Base-by-base conservation (phyloP, 1,140 invertebrate genomes). In the Brachionus calyciflorus region DNA sequence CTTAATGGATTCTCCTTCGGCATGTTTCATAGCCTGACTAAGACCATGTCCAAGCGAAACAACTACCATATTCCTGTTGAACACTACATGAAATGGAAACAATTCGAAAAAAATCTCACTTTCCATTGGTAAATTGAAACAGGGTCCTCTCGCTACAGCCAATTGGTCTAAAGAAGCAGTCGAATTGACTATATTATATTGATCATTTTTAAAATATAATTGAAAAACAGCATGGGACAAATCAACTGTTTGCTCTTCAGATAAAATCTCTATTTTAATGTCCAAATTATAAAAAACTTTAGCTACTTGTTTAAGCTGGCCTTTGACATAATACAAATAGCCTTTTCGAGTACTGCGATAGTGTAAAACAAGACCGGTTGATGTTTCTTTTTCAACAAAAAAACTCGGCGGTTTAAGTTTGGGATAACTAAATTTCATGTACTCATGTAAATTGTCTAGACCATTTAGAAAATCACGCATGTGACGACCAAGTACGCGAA, bases 21-120 rank as follows among this genome's bases (percentile, higher is more conserved):
- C 83, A 81, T 93, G 90, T 0, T 93, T 92, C 53, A 96, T 83
- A 69, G 96, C 92, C 1, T 93, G 91, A 88, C 91, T 90, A n/a
- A 97, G 83, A 0, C 93, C 94, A 83, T 93, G 92, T 6, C 94
- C 94, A 73, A 93, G 79, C 60, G 81, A 83, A n/a, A 89, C 88
- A 14, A 98, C 92, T 7, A 91, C 85, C 91, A 98, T 93, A 80
- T 93, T 90, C 1, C 91, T 92, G 90, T 92, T 91, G 85, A 98
- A 97, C 24, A 96, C 92, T 79, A 98, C 91, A 85, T 93, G 94
- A 86, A 98, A 98, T 4, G 96, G 95, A 85, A 98, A 98, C 81
- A 98, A 93, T 83, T 98, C 93, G 80, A 98, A 96, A 9, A 98
- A 87, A 4, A 95, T 80, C 19, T 85, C 82, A 90, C 79, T 95